Evolutionary conservation across 2,888 invertebrate genomes (phyloP).

Genomic region (Tinea pellionella): DNA sequence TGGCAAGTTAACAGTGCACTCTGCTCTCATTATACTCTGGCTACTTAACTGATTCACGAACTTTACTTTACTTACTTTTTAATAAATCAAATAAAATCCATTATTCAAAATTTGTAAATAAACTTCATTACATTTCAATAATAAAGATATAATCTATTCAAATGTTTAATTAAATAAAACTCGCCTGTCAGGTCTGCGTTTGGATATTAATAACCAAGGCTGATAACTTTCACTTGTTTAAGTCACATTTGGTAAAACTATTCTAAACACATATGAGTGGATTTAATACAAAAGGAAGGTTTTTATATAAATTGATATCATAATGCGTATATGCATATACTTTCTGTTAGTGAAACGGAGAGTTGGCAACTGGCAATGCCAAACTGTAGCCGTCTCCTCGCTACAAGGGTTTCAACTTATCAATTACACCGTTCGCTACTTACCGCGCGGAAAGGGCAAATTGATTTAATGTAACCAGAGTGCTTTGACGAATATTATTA

Average conservation of each 20-base stretch:
- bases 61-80: too few species aligned
- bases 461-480: constrained; percentile 71
- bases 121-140: background rate
- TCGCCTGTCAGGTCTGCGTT: background rate
- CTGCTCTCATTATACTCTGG: too few species aligned
- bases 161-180: background rate
- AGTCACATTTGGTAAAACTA: background rate
- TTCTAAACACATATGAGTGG: background rate
- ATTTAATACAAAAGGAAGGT: too few species aligned
- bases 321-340: background rate
- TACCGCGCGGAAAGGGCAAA: constrained; percentile 69
- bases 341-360: background rate
- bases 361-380: background rate
- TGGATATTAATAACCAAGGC: background rate
- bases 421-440: constrained; percentile 70
- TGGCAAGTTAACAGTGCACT: too few species aligned
- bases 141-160: background rate
- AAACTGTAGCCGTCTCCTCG: constrained; percentile 58
- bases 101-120: too few species aligned
- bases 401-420: constrained; percentile 70
- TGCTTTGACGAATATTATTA: constrained; percentile 71
- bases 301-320: too few species aligned
- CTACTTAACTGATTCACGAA: too few species aligned
- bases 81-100: too few species aligned
- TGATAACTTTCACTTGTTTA: background rate